Percentiles rank a stretch among this genome's conserved stretches.
These are phyloP conservation scores for Gonatopus flavifemur DNA, from an alignment of 1,140 invertebrate species.

Conservation along the genomic window DNA sequence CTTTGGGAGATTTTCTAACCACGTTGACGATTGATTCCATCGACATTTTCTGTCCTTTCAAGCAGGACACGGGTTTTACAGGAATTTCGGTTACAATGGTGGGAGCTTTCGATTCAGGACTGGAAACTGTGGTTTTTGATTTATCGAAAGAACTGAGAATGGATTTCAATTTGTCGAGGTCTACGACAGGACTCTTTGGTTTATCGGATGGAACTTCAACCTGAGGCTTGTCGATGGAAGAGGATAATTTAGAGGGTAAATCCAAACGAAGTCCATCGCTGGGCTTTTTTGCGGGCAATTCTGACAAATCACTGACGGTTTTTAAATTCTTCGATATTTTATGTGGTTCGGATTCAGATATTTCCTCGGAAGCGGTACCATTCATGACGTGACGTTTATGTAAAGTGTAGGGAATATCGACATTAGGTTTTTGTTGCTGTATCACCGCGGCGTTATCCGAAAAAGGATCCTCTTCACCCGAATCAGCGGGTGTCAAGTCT, in stretches of 20 bases:
- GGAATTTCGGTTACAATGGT: too few relatives aligned
- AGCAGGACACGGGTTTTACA: conserved; percentile 37
- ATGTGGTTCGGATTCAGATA: conserved; percentile 48
- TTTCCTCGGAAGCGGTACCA: conserved; percentile 67
- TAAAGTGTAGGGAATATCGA: conserved; percentile 79
- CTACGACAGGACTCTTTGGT: conserved; percentile 41
- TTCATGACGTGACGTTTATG: conserved; percentile 83
- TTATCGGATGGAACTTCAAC: conserved; percentile 38
- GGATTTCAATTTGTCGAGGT: conserved; percentile 44
- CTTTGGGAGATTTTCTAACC: conserved; percentile 44
- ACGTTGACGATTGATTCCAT: conserved; percentile 37
- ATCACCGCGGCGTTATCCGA: conserved; percentile 52
- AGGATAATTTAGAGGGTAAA: conserved; percentile 46
- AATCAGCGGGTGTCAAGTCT: conserved; percentile 78
- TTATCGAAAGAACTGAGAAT: conserved; percentile 44
- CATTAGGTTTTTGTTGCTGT: conserved; percentile 62
- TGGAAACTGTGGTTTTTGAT: conserved; percentile 37
- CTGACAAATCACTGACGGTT: conserved; percentile 40
- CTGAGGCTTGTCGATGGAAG: conserved; percentile 31
- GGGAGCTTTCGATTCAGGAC: conserved; percentile 48
- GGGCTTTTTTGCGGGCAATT: conserved; percentile 51
- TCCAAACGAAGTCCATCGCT: conserved; percentile 58
- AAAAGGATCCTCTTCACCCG: conserved; percentile 76
- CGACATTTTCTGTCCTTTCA: conserved; percentile 33
- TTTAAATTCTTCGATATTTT: conserved; percentile 34